phyloP scores from a whole-genome alignment of 2,113 vertebrate genomes.

The Oxygymnocypris stewartii region DNA sequence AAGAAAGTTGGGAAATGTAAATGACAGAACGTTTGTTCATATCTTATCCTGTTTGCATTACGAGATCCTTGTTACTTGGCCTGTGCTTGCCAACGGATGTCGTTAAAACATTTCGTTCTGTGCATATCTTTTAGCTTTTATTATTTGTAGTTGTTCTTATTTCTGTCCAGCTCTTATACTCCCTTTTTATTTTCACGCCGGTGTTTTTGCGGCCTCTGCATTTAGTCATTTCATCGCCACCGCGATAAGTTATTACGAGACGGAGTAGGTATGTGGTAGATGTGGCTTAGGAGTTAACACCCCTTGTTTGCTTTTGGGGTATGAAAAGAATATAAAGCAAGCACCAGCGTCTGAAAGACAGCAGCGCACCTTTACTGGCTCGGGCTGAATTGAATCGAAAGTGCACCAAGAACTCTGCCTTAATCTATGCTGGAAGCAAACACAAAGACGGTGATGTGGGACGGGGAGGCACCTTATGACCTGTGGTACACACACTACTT shows the following conservation, averaged over 20 bases:
- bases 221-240: not conserved
- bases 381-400: conserved; percentile 46
- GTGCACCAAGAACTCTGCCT: conserved; percentile 66
- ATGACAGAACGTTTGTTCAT: not conserved
- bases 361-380: conserved; percentile 58
- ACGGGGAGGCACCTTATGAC: conserved; percentile 20
- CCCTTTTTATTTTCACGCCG: not conserved
- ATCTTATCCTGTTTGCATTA: conserved; percentile 17
- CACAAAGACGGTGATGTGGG: not conserved
- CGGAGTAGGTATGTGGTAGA: conserved; percentile 62
- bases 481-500: conserved; percentile 65
- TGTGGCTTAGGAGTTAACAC: conserved; percentile 41
- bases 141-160: not conserved
- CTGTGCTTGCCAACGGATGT: conserved; percentile 82
- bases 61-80: conserved; percentile 68
- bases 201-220: conserved; percentile 13
- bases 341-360: conserved; percentile 59
- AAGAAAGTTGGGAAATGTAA: not conserved
- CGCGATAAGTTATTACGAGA: not conserved
- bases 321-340: conserved; percentile 41
- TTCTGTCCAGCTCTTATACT: conserved; percentile 26
- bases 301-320: conserved; percentile 33
- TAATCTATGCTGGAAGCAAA: conserved; percentile 52
- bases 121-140: conserved; percentile 61
- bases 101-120: conserved; percentile 66